phyloP scores from a whole-genome alignment of 1,140 invertebrate species.

The Melipona quadrifasciata region DNA sequence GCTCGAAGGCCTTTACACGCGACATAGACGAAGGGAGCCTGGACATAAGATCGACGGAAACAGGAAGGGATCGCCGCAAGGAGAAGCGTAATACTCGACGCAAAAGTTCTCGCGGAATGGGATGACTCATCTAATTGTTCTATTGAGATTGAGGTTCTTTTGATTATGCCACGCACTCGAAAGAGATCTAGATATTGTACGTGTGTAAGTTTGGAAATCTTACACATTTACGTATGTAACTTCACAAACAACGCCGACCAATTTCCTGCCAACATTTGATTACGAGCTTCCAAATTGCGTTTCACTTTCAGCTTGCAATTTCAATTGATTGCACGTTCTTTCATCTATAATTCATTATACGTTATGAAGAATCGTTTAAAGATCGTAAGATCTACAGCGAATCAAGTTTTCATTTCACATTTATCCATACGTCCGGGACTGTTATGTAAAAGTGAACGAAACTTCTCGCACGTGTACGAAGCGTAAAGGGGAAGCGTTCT shows the following conservation, averaged over 20 bases:
- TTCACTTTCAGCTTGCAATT: neutral
- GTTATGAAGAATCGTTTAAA: neutral
- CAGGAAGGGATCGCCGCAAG: slow-evolving; percentile 7
- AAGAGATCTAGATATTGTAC: neutral
- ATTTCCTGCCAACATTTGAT: slow-evolving; percentile 14
- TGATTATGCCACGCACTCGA: neutral
- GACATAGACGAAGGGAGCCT: neutral
- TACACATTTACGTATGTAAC: slow-evolving; percentile 15
- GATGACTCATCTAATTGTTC: slow-evolving; percentile 27
- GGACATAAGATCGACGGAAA: neutral
- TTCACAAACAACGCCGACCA: neutral
- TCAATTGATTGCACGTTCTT: slow-evolving; percentile 15
- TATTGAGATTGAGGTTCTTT: slow-evolving; percentile 13
- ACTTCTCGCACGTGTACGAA: neutral
- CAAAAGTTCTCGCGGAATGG: slow-evolving; percentile 6
- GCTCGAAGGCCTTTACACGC: slow-evolving; percentile 10
- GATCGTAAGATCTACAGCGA: neutral
- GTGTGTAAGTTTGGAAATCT: slow-evolving; percentile 35
- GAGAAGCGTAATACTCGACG: slow-evolving; percentile 10
- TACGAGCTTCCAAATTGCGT: slow-evolving; percentile 9
- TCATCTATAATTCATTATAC: slow-evolving; percentile 25
- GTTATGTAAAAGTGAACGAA: slow-evolving; percentile 10
- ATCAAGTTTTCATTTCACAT: slow-evolving; percentile 6
- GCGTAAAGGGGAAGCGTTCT: neutral
- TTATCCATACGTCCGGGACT: neutral